phyloP scores from a whole-genome alignment of 1,140 invertebrate genomes.

The Anadara kagoshimensis region DNA sequence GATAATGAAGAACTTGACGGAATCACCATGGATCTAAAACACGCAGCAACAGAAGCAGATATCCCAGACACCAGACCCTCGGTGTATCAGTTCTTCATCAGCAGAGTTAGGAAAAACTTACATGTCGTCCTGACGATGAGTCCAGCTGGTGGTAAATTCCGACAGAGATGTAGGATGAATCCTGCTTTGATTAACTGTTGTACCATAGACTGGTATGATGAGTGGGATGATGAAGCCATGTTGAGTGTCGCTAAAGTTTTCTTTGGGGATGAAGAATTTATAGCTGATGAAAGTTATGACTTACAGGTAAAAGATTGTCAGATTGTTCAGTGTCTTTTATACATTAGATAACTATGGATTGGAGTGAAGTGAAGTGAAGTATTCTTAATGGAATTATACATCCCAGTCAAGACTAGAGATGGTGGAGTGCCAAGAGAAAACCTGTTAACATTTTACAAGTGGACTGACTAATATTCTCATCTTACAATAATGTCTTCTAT shows the following conservation, averaged over 20 bases:
- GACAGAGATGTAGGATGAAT: conserved; percentile 76
- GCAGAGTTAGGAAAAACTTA: conserved; percentile 68
- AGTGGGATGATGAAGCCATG: conserved; percentile 72
- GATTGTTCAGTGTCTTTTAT: not conserved
- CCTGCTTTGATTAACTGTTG: conserved; percentile 73
- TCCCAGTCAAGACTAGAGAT: not conserved
- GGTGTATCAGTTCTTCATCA: conserved; percentile 72
- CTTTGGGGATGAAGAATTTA: conserved; percentile 68
- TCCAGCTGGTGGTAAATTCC: conserved; percentile 79
- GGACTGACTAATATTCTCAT: not conserved
- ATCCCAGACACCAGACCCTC: conserved; percentile 67
- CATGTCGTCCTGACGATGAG: conserved; percentile 73
- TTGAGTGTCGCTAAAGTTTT: conserved; percentile 81
- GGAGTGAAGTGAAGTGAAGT: not conserved
- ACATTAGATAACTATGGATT: not conserved
- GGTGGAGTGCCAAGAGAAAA: not conserved
- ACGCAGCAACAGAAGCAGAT: conserved; percentile 63
- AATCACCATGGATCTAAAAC: conserved; percentile 72
- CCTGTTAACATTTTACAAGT: too few relatives aligned
- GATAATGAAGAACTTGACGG: conserved; percentile 73
- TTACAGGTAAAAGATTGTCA: conserved; percentile 51
- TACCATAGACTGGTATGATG: conserved; percentile 74
- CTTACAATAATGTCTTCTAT: too few relatives aligned
- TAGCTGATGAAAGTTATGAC: conserved; percentile 58
- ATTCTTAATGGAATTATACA: too few relatives aligned